phyloP scores from a whole-genome alignment of 1,140 invertebrate species.

The Panagrolaimus sp. region DNA sequence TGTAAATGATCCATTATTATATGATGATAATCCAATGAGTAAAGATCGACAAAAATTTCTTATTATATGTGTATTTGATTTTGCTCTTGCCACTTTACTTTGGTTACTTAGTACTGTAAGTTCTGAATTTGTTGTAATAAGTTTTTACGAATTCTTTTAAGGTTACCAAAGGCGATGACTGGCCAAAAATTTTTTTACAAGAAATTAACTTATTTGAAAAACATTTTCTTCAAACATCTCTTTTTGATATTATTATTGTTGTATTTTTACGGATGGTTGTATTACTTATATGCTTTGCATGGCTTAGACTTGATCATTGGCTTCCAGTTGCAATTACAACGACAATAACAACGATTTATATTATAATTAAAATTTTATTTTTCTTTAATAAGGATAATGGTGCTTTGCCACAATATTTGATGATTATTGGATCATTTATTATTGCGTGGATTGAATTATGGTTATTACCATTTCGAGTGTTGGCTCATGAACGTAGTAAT shows the following conservation, averaged over 20 bases:
- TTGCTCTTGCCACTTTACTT: slow-evolving; percentile 16
- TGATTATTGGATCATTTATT: slow-evolving; percentile 35
- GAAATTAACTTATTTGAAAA: slow-evolving; percentile 40
- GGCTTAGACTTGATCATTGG: slow-evolving; percentile 35
- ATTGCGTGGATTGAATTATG: slow-evolving; percentile 44
- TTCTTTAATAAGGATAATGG: slow-evolving; percentile 35
- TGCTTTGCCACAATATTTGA: slow-evolving; percentile 33
- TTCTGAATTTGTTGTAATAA: neutral
- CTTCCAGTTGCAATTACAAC: slow-evolving; percentile 34
- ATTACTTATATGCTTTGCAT: slow-evolving; percentile 31
- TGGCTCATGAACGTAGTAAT: slow-evolving; percentile 26
- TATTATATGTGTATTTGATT: slow-evolving; percentile 30
- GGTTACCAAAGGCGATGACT: slow-evolving; percentile 32
- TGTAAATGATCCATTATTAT: slow-evolving; percentile 23
- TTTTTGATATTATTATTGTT: slow-evolving; percentile 41
- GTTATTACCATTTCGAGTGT: slow-evolving; percentile 41
- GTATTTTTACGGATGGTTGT: slow-evolving; percentile 34
- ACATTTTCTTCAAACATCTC: slow-evolving; percentile 33
- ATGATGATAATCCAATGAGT: slow-evolving; percentile 28
- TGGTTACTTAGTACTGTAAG: slow-evolving; percentile 26
- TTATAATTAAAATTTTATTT: slow-evolving; percentile 45
- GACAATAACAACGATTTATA: slow-evolving; percentile 39
- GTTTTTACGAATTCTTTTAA: slow-evolving; percentile 16
- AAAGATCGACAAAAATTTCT: slow-evolving; percentile 37
- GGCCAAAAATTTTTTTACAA: slow-evolving; percentile 29